These are phyloP conservation scores for Pectinophora gossypiella DNA, from an alignment of 1,140 invertebrate genomes.

Conservation along the genomic window DNA sequence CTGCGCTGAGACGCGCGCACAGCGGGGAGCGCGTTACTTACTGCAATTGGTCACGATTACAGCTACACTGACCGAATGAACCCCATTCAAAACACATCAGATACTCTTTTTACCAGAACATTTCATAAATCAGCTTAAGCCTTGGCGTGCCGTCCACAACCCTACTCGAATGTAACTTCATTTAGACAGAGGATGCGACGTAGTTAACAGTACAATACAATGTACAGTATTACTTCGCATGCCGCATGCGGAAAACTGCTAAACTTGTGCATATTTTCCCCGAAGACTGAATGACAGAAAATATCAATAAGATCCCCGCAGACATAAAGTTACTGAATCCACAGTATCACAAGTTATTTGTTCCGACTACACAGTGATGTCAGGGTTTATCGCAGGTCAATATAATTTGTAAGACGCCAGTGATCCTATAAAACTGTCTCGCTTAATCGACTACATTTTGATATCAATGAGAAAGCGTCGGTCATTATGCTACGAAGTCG, in stretches of 20 bases:
- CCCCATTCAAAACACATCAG: conserved; percentile 21
- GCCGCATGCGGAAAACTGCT: neutral
- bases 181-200: neutral
- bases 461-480: neutral
- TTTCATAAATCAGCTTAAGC: conserved; percentile 4
- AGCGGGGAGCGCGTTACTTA: conserved; percentile 39
- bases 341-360: neutral
- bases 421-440: conserved; percentile 15
- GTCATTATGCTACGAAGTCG: too few species aligned
- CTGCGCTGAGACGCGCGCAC: conserved; percentile 34
- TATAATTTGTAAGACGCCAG: conserved; percentile 19
- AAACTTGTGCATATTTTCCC: neutral
- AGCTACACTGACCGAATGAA: conserved; percentile 36
- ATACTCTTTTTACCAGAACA: neutral
- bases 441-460: neutral
- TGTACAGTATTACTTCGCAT: neutral
- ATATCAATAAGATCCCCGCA: neutral
- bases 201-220: neutral
- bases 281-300: neutral
- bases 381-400: conserved; percentile 15
- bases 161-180: neutral
- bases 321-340: neutral
- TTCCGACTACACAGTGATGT: neutral
- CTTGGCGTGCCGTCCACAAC: neutral
- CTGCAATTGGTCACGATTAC: conserved; percentile 53